phyloP scores from a whole-genome alignment of 1,140 invertebrate species.

The Papilio xuthus region DNA sequence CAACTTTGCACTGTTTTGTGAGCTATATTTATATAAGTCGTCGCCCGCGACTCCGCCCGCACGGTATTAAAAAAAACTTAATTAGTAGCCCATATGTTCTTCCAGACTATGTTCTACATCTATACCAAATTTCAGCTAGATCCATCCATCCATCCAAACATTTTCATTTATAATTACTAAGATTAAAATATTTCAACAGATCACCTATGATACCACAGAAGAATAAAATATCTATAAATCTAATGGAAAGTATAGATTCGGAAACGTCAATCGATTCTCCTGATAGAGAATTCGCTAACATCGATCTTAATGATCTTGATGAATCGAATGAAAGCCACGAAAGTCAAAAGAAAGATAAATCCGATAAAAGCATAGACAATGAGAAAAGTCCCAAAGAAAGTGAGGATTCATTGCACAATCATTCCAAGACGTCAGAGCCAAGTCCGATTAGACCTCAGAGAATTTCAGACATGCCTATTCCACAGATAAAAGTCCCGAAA shows the following conservation, averaged over 20 bases:
- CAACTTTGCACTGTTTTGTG: not conserved
- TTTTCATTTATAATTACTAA: too few relatives aligned
- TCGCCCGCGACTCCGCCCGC: too few relatives aligned
- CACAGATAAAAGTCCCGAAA: slow-evolving; percentile 75
- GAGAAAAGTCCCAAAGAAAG: slow-evolving; percentile 48
- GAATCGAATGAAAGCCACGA: slow-evolving; percentile 59
- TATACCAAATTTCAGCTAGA: too few relatives aligned
- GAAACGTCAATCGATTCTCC: slow-evolving; percentile 79
- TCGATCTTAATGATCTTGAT: slow-evolving; percentile 72
- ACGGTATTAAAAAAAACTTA: too few relatives aligned
- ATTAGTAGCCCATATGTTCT: too few relatives aligned
- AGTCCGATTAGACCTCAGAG: slow-evolving; percentile 52
- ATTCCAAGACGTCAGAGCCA: slow-evolving; percentile 57
- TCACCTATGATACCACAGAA: slow-evolving; percentile 75
- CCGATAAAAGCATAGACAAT: slow-evolving; percentile 49
- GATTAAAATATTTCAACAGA: slow-evolving; percentile 51
- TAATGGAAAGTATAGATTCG: slow-evolving; percentile 80
- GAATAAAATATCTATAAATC: slow-evolving; percentile 80
- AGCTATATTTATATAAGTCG: too few relatives aligned
- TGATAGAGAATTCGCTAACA: slow-evolving; percentile 73
- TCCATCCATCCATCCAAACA: too few relatives aligned
- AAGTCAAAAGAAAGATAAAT: slow-evolving; percentile 47
- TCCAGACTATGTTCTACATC: too few relatives aligned
- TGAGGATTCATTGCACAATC: slow-evolving; percentile 56
- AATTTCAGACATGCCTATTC: slow-evolving; percentile 58